These are phyloP conservation scores for Spilosoma lubricipeda DNA, from an alignment of 2,888 invertebrate genomes.

Conservation along the genomic window DNA sequence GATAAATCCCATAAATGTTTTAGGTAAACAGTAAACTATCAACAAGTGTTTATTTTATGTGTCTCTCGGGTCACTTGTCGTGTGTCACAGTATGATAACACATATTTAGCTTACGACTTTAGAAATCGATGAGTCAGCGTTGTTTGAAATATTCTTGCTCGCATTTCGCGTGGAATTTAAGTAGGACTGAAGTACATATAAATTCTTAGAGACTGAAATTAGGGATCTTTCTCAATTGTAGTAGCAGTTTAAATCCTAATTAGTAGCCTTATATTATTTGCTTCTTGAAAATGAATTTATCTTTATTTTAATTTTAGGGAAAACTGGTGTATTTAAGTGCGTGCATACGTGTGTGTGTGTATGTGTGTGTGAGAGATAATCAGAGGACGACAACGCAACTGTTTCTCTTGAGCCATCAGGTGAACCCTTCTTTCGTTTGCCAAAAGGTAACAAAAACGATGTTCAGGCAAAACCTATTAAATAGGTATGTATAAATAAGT, in stretches of 20 bases:
- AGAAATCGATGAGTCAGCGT: not conserved
- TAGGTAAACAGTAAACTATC: conserved; percentile 27
- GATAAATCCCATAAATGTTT: not conserved
- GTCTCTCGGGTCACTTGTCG: not conserved
- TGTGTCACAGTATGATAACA: not conserved
- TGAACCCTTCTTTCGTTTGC: too few species aligned
- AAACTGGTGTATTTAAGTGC: too few species aligned
- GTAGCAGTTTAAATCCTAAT: too few species aligned
- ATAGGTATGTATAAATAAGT: too few species aligned
- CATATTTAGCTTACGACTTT: not conserved
- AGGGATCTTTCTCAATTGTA: not conserved
- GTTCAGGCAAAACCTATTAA: not conserved
- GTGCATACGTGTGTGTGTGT: too few species aligned
- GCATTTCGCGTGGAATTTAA: not conserved
- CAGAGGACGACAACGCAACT: too few species aligned
- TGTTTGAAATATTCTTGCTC: not conserved
- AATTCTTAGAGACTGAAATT: not conserved
- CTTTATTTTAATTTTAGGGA: too few species aligned
- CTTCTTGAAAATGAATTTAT: not conserved
- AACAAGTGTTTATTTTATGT: conserved; percentile 40
- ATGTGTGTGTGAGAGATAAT: too few species aligned
- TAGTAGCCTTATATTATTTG: not conserved
- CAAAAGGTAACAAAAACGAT: not conserved
- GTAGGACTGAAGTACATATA: not conserved
- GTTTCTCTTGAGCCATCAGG: too few species aligned